Evolutionary conservation across 2,888 invertebrate genomes (phyloP).

Genomic region (Phengaris alcon): DNA sequence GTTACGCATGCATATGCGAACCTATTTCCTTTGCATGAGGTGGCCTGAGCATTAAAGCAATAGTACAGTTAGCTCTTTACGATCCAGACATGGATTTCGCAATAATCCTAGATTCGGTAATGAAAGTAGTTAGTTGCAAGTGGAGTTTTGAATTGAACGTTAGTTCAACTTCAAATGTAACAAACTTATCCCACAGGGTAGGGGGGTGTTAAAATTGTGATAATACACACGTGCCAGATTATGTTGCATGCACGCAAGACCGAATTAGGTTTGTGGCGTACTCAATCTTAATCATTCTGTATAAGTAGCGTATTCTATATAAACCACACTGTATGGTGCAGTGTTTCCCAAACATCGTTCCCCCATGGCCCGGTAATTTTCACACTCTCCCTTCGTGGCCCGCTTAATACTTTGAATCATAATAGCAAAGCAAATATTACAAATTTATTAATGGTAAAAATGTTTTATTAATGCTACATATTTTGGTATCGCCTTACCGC

Average conservation of each 20-base stretch:
- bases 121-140: conserved; percentile 13
- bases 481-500: too few relatives aligned
- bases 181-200: background rate
- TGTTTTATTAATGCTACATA: too few relatives aligned
- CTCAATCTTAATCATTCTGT: background rate
- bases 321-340: too few relatives aligned
- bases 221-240: background rate
- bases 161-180: conserved; percentile 2
- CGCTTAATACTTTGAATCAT: too few relatives aligned
- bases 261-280: background rate
- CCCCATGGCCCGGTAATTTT: too few relatives aligned
- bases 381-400: too few relatives aligned
- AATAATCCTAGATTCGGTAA: background rate
- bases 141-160: conserved; percentile 14
- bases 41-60: too few relatives aligned
- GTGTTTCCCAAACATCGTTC: too few relatives aligned
- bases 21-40: too few relatives aligned
- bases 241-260: background rate
- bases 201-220: background rate
- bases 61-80: background rate
- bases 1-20: too few relatives aligned
- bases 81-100: background rate
- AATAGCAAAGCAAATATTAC: too few relatives aligned
- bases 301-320: background rate
- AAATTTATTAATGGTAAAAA: too few relatives aligned